Evolutionary conservation across 2,113 vertebrate genomes (phyloP), one percentile per base, ranked within the genome.

Genomic region (Coracopsis vasa): DNA sequence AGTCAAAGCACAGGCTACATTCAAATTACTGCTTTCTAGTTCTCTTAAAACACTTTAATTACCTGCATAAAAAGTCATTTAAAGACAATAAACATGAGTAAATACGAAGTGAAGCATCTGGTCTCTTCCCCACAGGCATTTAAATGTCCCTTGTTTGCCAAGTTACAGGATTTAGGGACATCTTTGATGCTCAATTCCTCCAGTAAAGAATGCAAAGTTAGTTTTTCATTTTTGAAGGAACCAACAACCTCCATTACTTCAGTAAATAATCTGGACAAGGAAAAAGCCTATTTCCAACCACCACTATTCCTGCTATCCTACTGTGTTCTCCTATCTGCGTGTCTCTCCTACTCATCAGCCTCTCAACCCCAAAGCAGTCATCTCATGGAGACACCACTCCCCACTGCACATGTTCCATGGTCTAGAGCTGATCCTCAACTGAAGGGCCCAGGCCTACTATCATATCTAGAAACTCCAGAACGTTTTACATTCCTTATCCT

Each of bases 51-150:
- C 29, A 74, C 62, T 91, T 74, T 48, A 89, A 81, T 90, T 73
- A 90, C 58, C 54, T 58, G 27, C 62, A 85, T 53, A 41, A 82
- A 69, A 85, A 81, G 48, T 51, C 89, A 84, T 84, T 84, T 74
- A 79, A 89, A 92, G 44, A 85, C 44, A 87, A 90, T 47, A 91
- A 51, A 60, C 0, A 3, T 28, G 60, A 86, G 64, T 48, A 88
- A 90, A 85, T 39, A 51, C 13, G 7, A 66, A 83, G 60, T 33
- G n/a, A 18, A 92, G 17, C 60, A 95, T 47, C 64, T 86, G 82
- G 80, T 73, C 75, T 80, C 70, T 88, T 87, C 61, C 85, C 90
- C 71, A 94, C 58, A 87, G 78, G 35, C 80, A 83, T 45, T 92
- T 81, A 74, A 56, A 45, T 58, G 27, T 90, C 74, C 39, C 82